Conservation (phyloP, 2,113 vertebrate genomes). For the Rhinolophus sinicus region DNA sequence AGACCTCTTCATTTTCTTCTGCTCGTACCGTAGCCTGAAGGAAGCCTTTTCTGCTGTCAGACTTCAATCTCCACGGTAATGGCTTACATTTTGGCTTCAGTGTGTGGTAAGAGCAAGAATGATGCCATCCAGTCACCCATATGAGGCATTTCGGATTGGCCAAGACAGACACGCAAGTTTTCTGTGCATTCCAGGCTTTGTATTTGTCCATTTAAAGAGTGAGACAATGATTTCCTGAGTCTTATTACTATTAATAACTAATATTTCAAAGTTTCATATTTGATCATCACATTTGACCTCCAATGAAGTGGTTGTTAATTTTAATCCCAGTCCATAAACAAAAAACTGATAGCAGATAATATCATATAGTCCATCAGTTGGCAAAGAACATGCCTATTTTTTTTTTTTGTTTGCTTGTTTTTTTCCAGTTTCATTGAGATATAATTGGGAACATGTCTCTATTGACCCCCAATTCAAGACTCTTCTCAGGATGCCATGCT, state of each 20-base stretch:
- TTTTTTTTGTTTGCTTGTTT: background rate
- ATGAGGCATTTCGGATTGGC: background rate
- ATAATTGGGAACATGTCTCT: background rate
- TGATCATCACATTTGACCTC: background rate
- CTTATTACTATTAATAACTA: background rate
- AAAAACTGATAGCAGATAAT: background rate
- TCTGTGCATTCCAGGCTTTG: background rate
- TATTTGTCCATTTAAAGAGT: background rate
- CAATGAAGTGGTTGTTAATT: background rate
- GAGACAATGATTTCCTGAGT: background rate
- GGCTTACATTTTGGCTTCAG: background rate
- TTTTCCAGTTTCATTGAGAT: background rate
- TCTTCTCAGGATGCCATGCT: background rate
- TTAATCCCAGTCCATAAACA: background rate
- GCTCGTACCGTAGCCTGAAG: background rate
- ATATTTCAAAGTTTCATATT: background rate
- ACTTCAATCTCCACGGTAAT: background rate
- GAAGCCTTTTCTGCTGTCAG: background rate
- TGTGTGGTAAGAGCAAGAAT: background rate
- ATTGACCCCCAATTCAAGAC: background rate
- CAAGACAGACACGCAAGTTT: background rate
- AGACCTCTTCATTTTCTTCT: background rate
- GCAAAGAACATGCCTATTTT: background rate
- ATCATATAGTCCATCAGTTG: background rate
- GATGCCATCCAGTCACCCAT: too few species aligned